A percentile compares a stretch with the other conserved stretches of the same genome.
These are phyloP conservation scores for Lucilia sericata DNA, from an alignment of 1,140 invertebrate genomes.

Conservation along the genomic window DNA sequence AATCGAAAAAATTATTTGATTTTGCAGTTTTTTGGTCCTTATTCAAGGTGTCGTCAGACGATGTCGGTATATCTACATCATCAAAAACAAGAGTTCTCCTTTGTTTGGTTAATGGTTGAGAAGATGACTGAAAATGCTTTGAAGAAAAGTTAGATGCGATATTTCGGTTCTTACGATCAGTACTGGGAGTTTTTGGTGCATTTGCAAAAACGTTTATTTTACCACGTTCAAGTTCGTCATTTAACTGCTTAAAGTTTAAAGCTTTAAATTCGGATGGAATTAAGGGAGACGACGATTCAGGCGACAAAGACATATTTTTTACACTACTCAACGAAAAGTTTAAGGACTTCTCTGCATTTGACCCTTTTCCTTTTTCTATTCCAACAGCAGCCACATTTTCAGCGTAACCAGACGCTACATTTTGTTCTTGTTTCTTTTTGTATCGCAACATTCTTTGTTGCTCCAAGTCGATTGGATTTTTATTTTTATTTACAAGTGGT, in stretches of 20 bases:
- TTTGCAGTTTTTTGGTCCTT: neutral
- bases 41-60: neutral
- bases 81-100: conserved; percentile 26
- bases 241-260: conserved; percentile 43
- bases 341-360: neutral
- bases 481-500: neutral
- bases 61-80: neutral
- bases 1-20: neutral
- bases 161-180: neutral
- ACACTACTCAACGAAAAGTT: conserved; percentile 1
- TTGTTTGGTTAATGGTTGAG: neutral
- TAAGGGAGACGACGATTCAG: neutral
- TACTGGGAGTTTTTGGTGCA: neutral
- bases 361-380: neutral
- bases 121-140: neutral
- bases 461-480: neutral
- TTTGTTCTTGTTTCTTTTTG: neutral
- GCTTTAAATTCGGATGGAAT: conserved; percentile 22
- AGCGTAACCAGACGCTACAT: neutral
- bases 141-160: neutral
- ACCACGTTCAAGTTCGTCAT: conserved; percentile 44
- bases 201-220: conserved; percentile 45
- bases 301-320: conserved; percentile 21
- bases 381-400: neutral
- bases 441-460: neutral